Evolutionary conservation across 2,888 invertebrate genomes (phyloP), one percentile per base, ranked within the genome.

Genomic region (Chalcis sispes): DNA sequence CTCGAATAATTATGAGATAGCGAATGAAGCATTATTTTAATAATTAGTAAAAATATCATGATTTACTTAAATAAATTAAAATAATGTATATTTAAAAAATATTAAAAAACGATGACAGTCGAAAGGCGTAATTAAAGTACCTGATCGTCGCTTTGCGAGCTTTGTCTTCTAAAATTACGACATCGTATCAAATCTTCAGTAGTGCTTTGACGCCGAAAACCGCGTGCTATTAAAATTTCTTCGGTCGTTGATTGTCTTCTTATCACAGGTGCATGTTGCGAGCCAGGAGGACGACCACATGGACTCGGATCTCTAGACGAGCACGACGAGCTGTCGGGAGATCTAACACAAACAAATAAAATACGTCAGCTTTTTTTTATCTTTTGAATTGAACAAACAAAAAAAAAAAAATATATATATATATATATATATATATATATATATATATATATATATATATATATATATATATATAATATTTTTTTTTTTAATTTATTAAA

Each of bases 111-210:
- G n/a, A n/a, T n/a, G 40, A 29, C 36, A 56, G 75, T 78, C 75
- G 75, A 72, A 71, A 76, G 66, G 80, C 82, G 42, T 62, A 85
- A 84, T 13, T 88, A 84, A 78, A 88, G 88, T 48, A 87, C 88
- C 89, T 86, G 92, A 84, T 96, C 96, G 84, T 96, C 96, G 84
- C 96, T 96, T 88, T 96, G 96, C 0, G 96, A 96, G 84, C 95
- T 95, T 88, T 96, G 95, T 20, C 96, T 91, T n/a, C 96, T 92
- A 86, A 96, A 97, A 87, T 97, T 97, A 40, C 96, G 91, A 85
- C 96, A 96, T 10, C 96, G 91, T 77, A 96, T 96, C 95, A 96
- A 96, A 89, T 97, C 97, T 85, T 97, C 96, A 0, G 96, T 96
- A 8, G 97, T 97, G 2, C 95, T 95, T 86, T 97, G 96, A 15